phyloP scores from a whole-genome alignment of 2,888 invertebrate genomes.

The Drosophila setosimentum region DNA sequence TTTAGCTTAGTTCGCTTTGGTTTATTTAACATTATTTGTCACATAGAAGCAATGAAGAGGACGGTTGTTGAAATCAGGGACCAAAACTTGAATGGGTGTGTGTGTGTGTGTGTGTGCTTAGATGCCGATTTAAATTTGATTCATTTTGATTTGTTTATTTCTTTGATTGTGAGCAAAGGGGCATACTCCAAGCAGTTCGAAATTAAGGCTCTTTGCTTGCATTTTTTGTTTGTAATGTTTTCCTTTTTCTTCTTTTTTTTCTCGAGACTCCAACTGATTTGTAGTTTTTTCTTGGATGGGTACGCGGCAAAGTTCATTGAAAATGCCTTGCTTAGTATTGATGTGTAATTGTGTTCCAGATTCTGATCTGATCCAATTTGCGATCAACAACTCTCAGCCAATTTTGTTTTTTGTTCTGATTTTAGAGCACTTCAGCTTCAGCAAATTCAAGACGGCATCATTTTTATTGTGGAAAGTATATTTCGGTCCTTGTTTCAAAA shows the following conservation, averaged over 20 bases:
- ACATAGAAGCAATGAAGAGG: conserved; percentile 80
- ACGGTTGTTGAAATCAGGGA: conserved; percentile 73
- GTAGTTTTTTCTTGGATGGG: conserved; percentile 16
- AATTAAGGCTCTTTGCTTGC: conserved; percentile 37
- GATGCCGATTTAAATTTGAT: conserved; percentile 48
- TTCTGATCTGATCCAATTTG: background rate
- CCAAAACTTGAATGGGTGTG: conserved; percentile 38
- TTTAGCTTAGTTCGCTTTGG: conserved; percentile 15
- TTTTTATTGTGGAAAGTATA: background rate
- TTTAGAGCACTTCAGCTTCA: conserved; percentile 25
- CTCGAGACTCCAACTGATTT: background rate
- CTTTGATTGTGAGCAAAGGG: conserved; percentile 63
- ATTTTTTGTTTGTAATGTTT: conserved; percentile 1
- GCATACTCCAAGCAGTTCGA: conserved; percentile 61
- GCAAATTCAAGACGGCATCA: conserved; percentile 58
- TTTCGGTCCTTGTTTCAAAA: conserved; percentile 66
- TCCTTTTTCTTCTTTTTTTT: background rate
- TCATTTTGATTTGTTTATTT: conserved; percentile 27
- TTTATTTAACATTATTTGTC: conserved; percentile 75
- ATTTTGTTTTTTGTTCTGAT: background rate
- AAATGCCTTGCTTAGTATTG: background rate
- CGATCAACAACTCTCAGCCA: conserved; percentile 15
- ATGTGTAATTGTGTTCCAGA: conserved; percentile 3
- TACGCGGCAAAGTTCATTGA: background rate
- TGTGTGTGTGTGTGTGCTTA: conserved; percentile 13